Conservation (phyloP, 2,888 invertebrate genomes). For the Drosophila mercatorum region DNA sequence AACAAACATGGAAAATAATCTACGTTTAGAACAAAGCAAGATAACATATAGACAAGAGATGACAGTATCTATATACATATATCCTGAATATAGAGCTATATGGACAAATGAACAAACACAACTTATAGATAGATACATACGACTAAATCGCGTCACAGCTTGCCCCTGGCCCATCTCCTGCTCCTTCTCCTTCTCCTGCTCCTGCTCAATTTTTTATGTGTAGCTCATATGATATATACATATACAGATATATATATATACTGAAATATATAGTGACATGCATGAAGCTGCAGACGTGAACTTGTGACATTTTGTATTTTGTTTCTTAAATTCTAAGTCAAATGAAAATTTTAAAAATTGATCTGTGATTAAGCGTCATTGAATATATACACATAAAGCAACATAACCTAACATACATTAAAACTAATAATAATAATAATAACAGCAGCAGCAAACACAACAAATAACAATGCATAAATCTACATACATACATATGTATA, state of each 20-base stretch:
- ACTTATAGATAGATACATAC: constrained; percentile 15
- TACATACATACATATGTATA: constrained; percentile 3
- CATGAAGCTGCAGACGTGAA: constrained; percentile 33
- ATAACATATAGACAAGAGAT: constrained; percentile 13
- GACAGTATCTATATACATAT: constrained; percentile 17
- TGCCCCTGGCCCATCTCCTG: not conserved
- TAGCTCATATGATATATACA: constrained; percentile 32
- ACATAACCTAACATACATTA: constrained; percentile 35
- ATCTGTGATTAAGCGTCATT: constrained; percentile 78
- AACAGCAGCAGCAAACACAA: constrained; percentile 45
- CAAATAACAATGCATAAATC: constrained; percentile 32
- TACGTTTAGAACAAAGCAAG: constrained; percentile 39
- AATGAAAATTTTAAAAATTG: constrained; percentile 76
- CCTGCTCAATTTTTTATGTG: constrained; percentile 50
- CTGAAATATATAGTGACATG: constrained; percentile 11
- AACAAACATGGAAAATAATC: constrained; percentile 39
- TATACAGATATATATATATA: not conserved
- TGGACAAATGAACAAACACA: constrained; percentile 46
- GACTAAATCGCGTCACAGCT: constrained; percentile 26
- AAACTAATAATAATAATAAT: constrained; percentile 26
- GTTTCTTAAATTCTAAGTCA: constrained; percentile 77
- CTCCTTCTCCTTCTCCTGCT: not conserved
- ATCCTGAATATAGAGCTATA: constrained; percentile 28
- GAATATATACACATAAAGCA: constrained; percentile 58
- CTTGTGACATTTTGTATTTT: constrained; percentile 63